These are phyloP conservation scores for Meliscaeva auricollis DNA, from an alignment of 2,888 invertebrate genomes.

Conservation along the genomic window DNA sequence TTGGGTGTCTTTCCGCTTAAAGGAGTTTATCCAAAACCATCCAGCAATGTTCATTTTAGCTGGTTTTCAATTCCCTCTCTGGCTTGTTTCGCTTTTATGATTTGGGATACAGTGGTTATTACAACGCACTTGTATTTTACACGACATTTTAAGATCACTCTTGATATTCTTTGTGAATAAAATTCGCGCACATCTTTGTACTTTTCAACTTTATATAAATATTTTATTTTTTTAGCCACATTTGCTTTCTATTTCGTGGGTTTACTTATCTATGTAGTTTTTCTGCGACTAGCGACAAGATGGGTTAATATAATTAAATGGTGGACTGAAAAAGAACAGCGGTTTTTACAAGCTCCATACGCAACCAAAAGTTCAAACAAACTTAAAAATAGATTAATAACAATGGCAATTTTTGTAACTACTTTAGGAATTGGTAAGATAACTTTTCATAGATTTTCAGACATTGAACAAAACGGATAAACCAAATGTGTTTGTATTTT, in stretches of 20 bases:
- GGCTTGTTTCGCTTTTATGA: constrained; percentile 43
- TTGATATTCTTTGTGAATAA: constrained; percentile 47
- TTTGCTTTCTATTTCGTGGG: constrained; percentile 56
- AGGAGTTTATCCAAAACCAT: constrained; percentile 9
- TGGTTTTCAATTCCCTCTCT: constrained; percentile 46
- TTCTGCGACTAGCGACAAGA: constrained; percentile 44
- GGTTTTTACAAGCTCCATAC: constrained; percentile 47
- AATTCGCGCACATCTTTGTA: not conserved
- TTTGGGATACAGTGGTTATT: constrained; percentile 47
- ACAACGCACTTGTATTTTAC: not conserved
- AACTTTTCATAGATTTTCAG: not conserved
- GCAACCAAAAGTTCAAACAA: constrained; percentile 7
- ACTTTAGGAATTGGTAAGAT: constrained; percentile 42
- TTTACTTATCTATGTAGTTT: constrained; percentile 52
- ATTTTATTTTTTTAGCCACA: constrained; percentile 31
- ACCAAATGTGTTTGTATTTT: not conserved
- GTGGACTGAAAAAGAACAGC: constrained; percentile 63
- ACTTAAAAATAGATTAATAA: constrained; percentile 23
- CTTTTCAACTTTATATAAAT: not conserved
- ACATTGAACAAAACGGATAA: not conserved
- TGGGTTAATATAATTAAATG: constrained; percentile 48
- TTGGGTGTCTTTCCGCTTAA: constrained; percentile 62
- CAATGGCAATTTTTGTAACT: constrained; percentile 25
- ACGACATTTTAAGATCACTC: constrained; percentile 13
- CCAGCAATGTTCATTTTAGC: constrained; percentile 25